These are phyloP conservation scores for Amphipoea oculea DNA, from an alignment of 2,888 invertebrate genomes.

Conservation along the genomic window DNA sequence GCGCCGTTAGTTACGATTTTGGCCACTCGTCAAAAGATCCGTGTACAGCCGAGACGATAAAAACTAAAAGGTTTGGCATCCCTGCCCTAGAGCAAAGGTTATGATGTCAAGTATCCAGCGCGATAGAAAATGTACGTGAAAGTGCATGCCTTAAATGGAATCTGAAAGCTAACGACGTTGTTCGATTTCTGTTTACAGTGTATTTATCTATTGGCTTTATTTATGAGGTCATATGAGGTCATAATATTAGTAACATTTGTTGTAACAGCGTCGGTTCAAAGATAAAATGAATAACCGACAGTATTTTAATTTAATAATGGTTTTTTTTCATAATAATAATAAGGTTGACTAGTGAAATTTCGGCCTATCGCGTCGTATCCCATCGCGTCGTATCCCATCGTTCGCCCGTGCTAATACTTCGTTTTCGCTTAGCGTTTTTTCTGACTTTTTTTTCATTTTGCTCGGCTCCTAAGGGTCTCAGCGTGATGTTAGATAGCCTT, in stretches of 20 bases:
- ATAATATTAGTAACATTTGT: not conserved
- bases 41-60: not conserved
- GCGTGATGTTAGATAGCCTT: too few relatives aligned
- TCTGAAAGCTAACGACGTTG: conserved; percentile 45
- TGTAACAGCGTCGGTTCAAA: not conserved
- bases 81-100: conserved; percentile 55
- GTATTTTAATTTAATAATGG: not conserved
- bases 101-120: conserved; percentile 60
- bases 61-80: conserved; percentile 24
- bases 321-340: too few relatives aligned
- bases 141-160: conserved; percentile 54
- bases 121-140: conserved; percentile 59
- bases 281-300: not conserved
- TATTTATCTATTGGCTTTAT: conserved; percentile 15
- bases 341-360: too few relatives aligned
- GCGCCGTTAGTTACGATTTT: not conserved
- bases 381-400: too few relatives aligned
- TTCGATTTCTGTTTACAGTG: conserved; percentile 23
- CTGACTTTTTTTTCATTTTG: too few relatives aligned
- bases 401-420: too few relatives aligned
- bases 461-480: too few relatives aligned
- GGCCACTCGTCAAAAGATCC: too few relatives aligned
- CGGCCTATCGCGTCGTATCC: too few relatives aligned
- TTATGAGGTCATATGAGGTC: conserved; percentile 6
- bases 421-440: too few relatives aligned